These are phyloP conservation scores for Phocoena sinus DNA, from an alignment of 2,113 vertebrate genomes.

Conservation along the genomic window DNA sequence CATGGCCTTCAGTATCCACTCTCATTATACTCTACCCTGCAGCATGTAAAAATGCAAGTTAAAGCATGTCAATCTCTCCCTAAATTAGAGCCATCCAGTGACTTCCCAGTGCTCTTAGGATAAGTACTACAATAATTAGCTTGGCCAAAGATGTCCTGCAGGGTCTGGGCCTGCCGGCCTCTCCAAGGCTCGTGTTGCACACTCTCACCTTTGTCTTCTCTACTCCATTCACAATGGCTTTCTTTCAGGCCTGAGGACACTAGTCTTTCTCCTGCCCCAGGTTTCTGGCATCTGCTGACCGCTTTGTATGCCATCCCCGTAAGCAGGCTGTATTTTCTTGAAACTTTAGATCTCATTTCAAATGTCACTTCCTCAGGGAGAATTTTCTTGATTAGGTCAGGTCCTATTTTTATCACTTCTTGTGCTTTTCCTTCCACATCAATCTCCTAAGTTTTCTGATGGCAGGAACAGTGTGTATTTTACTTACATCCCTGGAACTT, in stretches of 20 bases:
- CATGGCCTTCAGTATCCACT: neutral
- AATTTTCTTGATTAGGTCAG: neutral
- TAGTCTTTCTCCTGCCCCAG: neutral
- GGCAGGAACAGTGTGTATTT: neutral
- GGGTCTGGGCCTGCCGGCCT: neutral
- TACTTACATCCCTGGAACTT: neutral
- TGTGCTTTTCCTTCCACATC: neutral
- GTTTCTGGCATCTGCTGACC: neutral
- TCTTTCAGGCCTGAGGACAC: neutral
- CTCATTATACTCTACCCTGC: neutral
- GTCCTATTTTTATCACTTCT: neutral
- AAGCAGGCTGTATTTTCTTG: neutral
- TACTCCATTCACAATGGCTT: neutral
- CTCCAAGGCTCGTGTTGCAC: neutral
- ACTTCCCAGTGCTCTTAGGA: neutral
- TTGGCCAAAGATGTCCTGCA: neutral
- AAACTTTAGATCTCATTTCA: neutral
- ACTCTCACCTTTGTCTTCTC: neutral
- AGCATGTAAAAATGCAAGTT: neutral
- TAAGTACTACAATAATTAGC: neutral
- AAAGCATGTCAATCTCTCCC: neutral
- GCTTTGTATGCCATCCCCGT: neutral
- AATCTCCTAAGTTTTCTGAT: neutral
- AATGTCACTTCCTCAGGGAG: neutral
- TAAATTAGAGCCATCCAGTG: neutral